Conservation (phyloP, 2,113 vertebrate species). For the Corvus cornix region DNA sequence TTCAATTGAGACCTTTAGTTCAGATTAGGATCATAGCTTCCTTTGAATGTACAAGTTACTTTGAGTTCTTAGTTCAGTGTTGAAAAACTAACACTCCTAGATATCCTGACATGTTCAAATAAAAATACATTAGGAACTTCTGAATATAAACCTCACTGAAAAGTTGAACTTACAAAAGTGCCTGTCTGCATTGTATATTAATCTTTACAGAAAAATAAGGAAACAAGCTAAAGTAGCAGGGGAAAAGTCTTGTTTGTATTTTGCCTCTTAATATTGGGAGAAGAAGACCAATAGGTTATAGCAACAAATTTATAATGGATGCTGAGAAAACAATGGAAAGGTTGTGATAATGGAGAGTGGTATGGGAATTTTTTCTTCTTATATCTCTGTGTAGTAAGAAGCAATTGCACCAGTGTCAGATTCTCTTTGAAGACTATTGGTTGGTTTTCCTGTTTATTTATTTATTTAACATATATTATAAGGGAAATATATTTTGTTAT, state of each 20-base stretch:
- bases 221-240: neutral
- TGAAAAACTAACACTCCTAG: slow-evolving; percentile 55
- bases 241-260: neutral
- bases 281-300: neutral
- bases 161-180: slow-evolving; percentile 22
- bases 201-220: neutral
- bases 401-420: neutral
- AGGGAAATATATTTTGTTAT: neutral
- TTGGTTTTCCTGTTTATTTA: neutral
- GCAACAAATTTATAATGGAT: neutral
- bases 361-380: neutral
- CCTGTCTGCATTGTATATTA: neutral
- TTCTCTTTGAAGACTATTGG: neutral
- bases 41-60: slow-evolving; percentile 46
- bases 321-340: neutral
- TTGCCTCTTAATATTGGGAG: neutral
- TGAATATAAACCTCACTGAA: slow-evolving; percentile 37
- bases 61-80: slow-evolving; percentile 36
- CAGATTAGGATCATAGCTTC: slow-evolving; percentile 72
- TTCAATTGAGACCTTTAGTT: slow-evolving; percentile 66
- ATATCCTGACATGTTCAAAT: slow-evolving; percentile 46
- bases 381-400: neutral
- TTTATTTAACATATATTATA: neutral
- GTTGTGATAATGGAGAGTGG: neutral
- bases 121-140: slow-evolving; percentile 43